Evolutionary conservation across 2,888 invertebrate genomes (phyloP), one percentile per base, ranked within the genome.

Genomic region (Dryadula phaetusa): DNA sequence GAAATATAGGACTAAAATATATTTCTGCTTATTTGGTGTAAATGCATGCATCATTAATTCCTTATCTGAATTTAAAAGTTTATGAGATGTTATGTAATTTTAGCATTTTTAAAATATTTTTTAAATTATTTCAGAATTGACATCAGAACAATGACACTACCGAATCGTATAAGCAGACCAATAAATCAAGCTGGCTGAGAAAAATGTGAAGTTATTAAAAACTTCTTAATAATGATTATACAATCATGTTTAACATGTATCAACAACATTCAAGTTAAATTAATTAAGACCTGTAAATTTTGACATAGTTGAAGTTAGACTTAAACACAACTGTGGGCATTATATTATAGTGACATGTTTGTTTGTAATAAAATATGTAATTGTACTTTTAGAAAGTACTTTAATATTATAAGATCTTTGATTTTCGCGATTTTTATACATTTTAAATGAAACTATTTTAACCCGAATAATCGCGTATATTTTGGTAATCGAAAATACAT

Each of bases 141-240:
- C 77, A 94, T 96, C 63, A 88, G 92, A 74, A 93, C 94, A 68
- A 95, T 96, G 95, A 95, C 95, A 37, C 91, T 94, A 53, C 95
- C 96, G 5, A 96, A 96, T 80, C 94, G 93, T 76, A 95, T 96
- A 76, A 95, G 94, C 77, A 87, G 94, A 61, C 92, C 87, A 3
- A 81, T 85, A 20, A 91, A 87, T 70, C 87, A 87, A 73, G 82
- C 87, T 28, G 90, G 90, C 66, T 90, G 75, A 81, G 3, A 28
- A 7, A 6, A 46, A 14, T 47, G 44, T 37, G 20, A 12, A 46
- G 3, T 14, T 25, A n/a, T 28, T 20, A 20, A 12, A 22, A 22
- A 25, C 14, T n/a, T 32, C 37, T 44, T n/a, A 20, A n/a, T 44
- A 14, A 40, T 40, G 37, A 56, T 56, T 56, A 16, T 25, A 40